Conservation (phyloP, 2,888 invertebrate species). For the Oxyteleia sp. region DNA sequence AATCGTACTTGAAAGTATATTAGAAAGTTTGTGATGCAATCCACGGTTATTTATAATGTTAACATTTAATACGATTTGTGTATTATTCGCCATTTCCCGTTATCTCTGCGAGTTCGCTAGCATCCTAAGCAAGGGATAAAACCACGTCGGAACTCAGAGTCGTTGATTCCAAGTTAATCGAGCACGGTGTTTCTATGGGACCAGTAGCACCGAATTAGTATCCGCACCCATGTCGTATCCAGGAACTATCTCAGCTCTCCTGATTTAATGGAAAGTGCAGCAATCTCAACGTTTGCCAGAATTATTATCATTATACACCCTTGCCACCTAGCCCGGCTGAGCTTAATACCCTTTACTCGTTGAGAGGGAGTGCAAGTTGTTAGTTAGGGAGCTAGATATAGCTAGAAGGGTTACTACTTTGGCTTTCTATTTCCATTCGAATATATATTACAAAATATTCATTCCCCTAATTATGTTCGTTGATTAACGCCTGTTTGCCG, state of each 20-base stretch:
- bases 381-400: slow-evolving; percentile 81
- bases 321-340: slow-evolving; percentile 67
- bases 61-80: slow-evolving; percentile 48
- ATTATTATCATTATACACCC: slow-evolving; percentile 79
- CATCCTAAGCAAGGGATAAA: slow-evolving; percentile 62
- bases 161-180: slow-evolving; percentile 79
- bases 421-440: slow-evolving; percentile 75
- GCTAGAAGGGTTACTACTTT: slow-evolving; percentile 79
- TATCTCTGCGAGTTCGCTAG: slow-evolving; percentile 47
- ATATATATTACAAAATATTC: slow-evolving; percentile 24
- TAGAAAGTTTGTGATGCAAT: slow-evolving; percentile 15
- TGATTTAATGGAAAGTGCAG: slow-evolving; percentile 83
- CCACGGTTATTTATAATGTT: slow-evolving; percentile 44
- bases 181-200: slow-evolving; percentile 77
- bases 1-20: neutral
- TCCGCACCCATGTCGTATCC: slow-evolving; percentile 63
- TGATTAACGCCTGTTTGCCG: too few species aligned
- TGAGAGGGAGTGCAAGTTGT: slow-evolving; percentile 75
- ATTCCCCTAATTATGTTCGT: slow-evolving; percentile 5
- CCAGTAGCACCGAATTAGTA: slow-evolving; percentile 75
- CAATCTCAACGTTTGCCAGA: slow-evolving; percentile 81
- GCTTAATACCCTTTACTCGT: slow-evolving; percentile 75
- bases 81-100: slow-evolving; percentile 54
- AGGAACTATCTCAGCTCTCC: slow-evolving; percentile 72
- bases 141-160: slow-evolving; percentile 55